Evolutionary conservation across 2,113 vertebrate genomes (phyloP).

Genomic region (Rissa tridactyla): DNA sequence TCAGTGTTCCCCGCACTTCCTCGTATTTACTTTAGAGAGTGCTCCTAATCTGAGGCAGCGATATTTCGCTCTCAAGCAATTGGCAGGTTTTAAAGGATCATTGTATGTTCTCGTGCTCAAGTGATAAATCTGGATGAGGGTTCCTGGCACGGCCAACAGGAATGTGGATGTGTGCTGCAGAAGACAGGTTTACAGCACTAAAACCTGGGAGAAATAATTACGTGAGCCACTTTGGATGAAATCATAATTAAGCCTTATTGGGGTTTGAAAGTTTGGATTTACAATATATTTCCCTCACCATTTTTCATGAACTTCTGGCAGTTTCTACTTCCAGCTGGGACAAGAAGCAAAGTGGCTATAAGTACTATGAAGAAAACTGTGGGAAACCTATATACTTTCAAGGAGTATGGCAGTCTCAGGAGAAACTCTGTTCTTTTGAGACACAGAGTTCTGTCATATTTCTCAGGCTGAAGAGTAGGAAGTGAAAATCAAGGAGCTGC

Average conservation of each 20-base stretch:
- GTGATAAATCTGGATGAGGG: conserved; percentile 43
- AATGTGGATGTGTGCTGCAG: neutral
- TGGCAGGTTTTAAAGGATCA: conserved; percentile 25
- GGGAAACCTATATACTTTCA: neutral
- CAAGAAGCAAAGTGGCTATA: neutral
- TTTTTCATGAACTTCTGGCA: conserved; percentile 17
- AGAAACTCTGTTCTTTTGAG: neutral
- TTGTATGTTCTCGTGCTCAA: neutral
- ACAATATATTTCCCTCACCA: neutral
- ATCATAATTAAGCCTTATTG: conserved; percentile 43
- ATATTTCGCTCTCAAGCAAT: neutral
- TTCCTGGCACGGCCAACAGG: neutral
- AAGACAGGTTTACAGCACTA: conserved; percentile 37
- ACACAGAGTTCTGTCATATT: neutral
- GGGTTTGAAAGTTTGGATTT: conserved; percentile 38
- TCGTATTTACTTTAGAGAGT: neutral
- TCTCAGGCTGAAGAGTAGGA: neutral
- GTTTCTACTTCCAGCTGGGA: conserved; percentile 32
- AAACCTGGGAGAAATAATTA: conserved; percentile 46
- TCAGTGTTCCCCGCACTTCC: neutral
- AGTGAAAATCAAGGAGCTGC: neutral
- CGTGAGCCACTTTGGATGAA: conserved; percentile 21
- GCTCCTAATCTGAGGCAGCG: neutral
- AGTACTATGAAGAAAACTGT: neutral
- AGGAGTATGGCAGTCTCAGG: neutral